A percentile compares a stretch with the other conserved stretches of the same genome.
These are phyloP conservation scores for Crenichthys baileyi DNA, from an alignment of 2,797 vertebrate species.

Conservation along the genomic window DNA sequence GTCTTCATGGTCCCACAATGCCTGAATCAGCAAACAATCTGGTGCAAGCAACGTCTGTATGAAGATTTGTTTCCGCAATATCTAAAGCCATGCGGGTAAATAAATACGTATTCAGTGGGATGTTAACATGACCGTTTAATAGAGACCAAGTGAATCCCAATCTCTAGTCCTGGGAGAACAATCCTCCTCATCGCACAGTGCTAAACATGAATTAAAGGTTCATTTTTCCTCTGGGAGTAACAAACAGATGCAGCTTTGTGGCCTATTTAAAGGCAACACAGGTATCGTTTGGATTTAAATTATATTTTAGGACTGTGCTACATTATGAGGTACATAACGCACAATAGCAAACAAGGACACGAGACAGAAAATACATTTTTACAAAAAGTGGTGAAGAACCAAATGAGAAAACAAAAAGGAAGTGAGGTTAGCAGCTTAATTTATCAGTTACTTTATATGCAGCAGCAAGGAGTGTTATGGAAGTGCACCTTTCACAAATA, in stretches of 20 bases:
- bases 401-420: no score
- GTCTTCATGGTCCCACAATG: conserved; percentile 17
- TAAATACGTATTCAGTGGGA: conserved; percentile 57
- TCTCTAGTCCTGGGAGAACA: conserved; percentile 41
- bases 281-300: conserved; percentile 25
- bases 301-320: not conserved
- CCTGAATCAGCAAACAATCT: conserved; percentile 55
- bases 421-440: no score
- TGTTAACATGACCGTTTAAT: conserved; percentile 56
- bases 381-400: no score
- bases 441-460: not conserved
- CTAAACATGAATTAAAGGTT: conserved; percentile 48
- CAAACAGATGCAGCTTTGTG: conserved; percentile 26
- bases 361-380: not conserved
- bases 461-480: not conserved
- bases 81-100: conserved; percentile 26
- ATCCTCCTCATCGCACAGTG: conserved; percentile 42
- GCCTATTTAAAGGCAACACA: conserved; percentile 39
- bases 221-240: conserved; percentile 26
- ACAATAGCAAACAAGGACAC: not conserved
- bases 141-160: conserved; percentile 41
- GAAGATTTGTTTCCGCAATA: conserved; percentile 38
- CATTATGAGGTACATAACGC: not conserved
- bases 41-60: conserved; percentile 8
- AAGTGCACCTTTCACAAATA: not conserved